These are phyloP conservation scores for Caenorhabditis virilis DNA, from an alignment of 2,888 invertebrate genomes.

Conservation along the genomic window DNA sequence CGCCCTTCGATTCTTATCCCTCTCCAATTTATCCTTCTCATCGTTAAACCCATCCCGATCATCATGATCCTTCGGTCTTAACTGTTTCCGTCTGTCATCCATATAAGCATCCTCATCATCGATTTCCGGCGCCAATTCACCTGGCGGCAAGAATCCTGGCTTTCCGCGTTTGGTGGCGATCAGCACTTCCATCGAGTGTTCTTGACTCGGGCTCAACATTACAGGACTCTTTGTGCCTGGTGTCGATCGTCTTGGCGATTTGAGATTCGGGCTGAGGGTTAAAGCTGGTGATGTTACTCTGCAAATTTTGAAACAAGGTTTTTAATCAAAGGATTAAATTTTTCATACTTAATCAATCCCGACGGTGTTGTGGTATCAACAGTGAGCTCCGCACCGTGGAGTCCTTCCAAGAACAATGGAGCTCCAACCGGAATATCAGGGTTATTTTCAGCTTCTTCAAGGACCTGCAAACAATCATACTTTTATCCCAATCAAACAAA, in stretches of 20 bases:
- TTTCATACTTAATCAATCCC: slow-evolving; percentile 23
- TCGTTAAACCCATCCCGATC: slow-evolving; percentile 51
- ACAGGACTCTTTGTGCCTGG: slow-evolving; percentile 64
- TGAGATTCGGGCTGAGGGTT: slow-evolving; percentile 33
- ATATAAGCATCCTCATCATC: slow-evolving; percentile 57
- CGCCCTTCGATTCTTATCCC: slow-evolving; percentile 42
- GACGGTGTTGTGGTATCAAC: slow-evolving; percentile 37
- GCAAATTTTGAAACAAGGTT: background rate
- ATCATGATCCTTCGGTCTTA: slow-evolving; percentile 17
- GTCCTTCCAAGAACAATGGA: slow-evolving; percentile 63
- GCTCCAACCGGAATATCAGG: slow-evolving; percentile 63
- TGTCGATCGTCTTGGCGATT: slow-evolving; percentile 47
- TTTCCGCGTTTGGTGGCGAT: slow-evolving; percentile 64
- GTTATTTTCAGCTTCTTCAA: slow-evolving; percentile 54
- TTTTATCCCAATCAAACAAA: too few species aligned
- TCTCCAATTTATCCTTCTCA: slow-evolving; percentile 58
- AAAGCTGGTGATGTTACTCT: slow-evolving; percentile 34
- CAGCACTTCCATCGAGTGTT: slow-evolving; percentile 66
- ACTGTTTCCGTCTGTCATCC: slow-evolving; percentile 48
- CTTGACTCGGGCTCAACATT: slow-evolving; percentile 58
- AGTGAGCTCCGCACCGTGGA: slow-evolving; percentile 44
- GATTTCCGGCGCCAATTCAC: slow-evolving; percentile 42
- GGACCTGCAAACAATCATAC: slow-evolving; percentile 30
- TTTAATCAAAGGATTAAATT: background rate
- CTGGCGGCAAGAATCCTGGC: slow-evolving; percentile 53